A percentile compares a stretch with the other conserved stretches of the same genome.
Conservation (phyloP, 2,888 invertebrate genomes). For the Drosophila longiperda region DNA sequence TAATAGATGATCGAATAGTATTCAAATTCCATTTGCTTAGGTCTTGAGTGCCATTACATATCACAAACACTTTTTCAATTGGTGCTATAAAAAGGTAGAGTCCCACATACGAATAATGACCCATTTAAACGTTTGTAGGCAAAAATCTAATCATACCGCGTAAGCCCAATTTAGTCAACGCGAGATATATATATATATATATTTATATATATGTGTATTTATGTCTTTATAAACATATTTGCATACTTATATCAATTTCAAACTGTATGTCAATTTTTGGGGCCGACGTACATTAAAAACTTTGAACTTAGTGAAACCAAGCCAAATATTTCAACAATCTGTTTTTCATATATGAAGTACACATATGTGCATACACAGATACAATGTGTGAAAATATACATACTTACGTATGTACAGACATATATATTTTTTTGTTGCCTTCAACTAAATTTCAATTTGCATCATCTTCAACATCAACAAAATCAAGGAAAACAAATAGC, state of each 20-base stretch:
- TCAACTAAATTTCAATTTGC: conserved; percentile 74
- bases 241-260: conserved; percentile 44
- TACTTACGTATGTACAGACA: conserved; percentile 1
- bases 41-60: neutral
- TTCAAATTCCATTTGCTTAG: neutral
- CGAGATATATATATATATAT: neutral
- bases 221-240: conserved; percentile 5
- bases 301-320: conserved; percentile 50
- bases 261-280: conserved; percentile 40
- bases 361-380: conserved; percentile 38
- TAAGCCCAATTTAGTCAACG: conserved; percentile 14
- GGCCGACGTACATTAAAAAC: conserved; percentile 38
- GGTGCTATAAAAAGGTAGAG: neutral
- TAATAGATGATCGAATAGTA: neutral
- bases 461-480: conserved; percentile 71
- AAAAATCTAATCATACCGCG: neutral
- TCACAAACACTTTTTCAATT: neutral
- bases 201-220: neutral
- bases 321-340: conserved; percentile 54
- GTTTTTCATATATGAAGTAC: conserved; percentile 37
- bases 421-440: conserved; percentile 47
- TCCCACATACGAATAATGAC: neutral
- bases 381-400: conserved; percentile 14
- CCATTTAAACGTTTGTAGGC: conserved; percentile 2
- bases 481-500: conserved; percentile 76